Base-by-base conservation (phyloP, 1,140 invertebrate species). In the Aphelinus certus region DNA sequence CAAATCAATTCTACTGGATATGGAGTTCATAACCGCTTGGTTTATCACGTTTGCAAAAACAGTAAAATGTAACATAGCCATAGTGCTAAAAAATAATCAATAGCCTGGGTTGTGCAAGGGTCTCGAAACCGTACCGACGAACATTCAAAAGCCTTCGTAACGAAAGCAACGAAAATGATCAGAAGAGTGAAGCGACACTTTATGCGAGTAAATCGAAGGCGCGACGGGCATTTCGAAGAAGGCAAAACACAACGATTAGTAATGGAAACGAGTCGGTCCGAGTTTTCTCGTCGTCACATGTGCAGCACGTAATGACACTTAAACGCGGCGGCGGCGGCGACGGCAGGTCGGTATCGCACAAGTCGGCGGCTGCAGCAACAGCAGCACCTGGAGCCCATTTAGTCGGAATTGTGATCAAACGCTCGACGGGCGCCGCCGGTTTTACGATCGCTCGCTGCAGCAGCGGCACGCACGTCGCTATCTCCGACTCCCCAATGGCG, bases 51-150 rank as follows among this genome's bases (percentile, higher is more conserved):
- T 71, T 0, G 51, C 69, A n/a, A 76, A 48, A 1, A 76, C 3
- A n/a, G 56, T 60, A 7, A 76, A 63, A 57, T 76, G 75, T 49
- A 76, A 45, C 57, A 76, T 71, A 71, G 69, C 69, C 69, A 76
- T 76, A 7, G 65, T 71, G 26, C 26, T 26, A 26, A 26, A 26
- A 26, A 26, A 26, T 26, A 26, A 26, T 26, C 26, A 26, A 0
- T 26, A 26, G 26, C 26, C 26, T 26, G 26, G 26, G 26, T 26
- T 26, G 26, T 26, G 26, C 26, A 26, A 26, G 26, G 26, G 26
- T 26, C 26, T 26, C 26, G 26, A 26, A 26, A 26, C 26, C 26
- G 26, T 0, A 26, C 26, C 26, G 26, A 26, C 26, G 26, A 26
- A 26, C 26, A 26, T 26, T 26, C 26, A 26, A 26, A 26, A 26